phyloP scores from a whole-genome alignment of 2,888 invertebrate species.

The Linnaemya vulpina region DNA sequence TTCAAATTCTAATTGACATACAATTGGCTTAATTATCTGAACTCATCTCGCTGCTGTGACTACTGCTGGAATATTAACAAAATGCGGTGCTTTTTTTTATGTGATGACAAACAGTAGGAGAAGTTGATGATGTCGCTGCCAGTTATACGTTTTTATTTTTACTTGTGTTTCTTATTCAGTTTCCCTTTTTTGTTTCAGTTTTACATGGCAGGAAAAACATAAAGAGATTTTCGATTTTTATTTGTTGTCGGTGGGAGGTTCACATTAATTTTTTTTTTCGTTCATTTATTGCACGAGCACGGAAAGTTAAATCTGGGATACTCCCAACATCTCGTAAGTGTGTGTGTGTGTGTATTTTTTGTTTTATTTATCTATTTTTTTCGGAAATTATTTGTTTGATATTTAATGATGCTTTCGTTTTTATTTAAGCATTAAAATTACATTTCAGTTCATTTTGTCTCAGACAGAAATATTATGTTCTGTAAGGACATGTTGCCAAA shows the following conservation, averaged over 20 bases:
- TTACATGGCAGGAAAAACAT: not conserved
- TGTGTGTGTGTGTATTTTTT: conserved; percentile 9
- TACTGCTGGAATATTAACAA: not conserved
- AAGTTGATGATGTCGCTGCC: conserved; percentile 67
- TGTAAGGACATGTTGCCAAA: conserved; percentile 27
- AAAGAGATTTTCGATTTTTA: conserved; percentile 31
- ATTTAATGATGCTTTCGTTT: conserved; percentile 63
- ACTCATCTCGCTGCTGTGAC: not conserved
- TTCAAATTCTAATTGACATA: not conserved
- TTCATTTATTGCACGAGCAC: not conserved
- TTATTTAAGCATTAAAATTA: conserved; percentile 69
- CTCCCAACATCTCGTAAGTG: not conserved
- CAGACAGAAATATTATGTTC: not conserved
- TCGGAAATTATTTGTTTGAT: conserved; percentile 32
- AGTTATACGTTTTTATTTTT: conserved; percentile 63
- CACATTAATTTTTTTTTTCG: not conserved
- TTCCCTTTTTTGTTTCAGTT: conserved; percentile 2
- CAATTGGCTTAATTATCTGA: not conserved
- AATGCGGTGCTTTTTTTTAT: not conserved
- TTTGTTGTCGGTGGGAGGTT: conserved; percentile 5
- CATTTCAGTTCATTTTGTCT: conserved; percentile 31
- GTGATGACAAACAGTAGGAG: conserved; percentile 36
- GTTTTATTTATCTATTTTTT: conserved; percentile 1
- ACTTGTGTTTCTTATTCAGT: conserved; percentile 22
- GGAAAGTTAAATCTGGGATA: conserved; percentile 5